A percentile compares a stretch with the other conserved stretches of the same genome.
Evolutionary conservation across 1,140 invertebrate species (phyloP).

Genomic region (Habropoda laboriosa): DNA sequence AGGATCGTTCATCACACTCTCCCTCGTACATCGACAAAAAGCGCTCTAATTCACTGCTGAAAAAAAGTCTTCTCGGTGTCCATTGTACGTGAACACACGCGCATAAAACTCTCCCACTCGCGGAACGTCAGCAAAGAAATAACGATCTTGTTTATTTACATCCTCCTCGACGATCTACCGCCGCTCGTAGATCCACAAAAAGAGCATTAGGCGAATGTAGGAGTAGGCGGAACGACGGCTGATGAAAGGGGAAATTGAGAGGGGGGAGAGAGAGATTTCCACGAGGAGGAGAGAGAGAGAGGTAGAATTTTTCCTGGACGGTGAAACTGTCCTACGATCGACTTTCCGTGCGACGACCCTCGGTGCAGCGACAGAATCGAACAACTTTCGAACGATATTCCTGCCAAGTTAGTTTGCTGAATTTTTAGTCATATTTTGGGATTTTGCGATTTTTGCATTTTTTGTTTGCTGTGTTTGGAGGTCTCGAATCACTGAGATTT

Average conservation of each 20-base stretch:
- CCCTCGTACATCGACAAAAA: too few relatives aligned
- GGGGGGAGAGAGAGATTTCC: slow-evolving; percentile 12
- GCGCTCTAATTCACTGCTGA: too few relatives aligned
- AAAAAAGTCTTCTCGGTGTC: too few relatives aligned
- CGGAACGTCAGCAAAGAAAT: neutral
- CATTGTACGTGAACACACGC: neutral
- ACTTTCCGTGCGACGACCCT: slow-evolving; percentile 63
- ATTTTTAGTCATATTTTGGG: too few relatives aligned
- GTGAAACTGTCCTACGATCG: slow-evolving; percentile 64
- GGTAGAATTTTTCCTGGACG: slow-evolving; percentile 56
- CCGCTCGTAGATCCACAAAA: slow-evolving; percentile 1
- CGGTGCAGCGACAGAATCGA: slow-evolving; percentile 6
- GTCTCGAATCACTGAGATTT: too few relatives aligned
- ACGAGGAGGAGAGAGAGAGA: slow-evolving; percentile 1
- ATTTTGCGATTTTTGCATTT: too few relatives aligned
- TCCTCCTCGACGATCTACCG: slow-evolving; percentile 14
- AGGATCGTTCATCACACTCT: too few relatives aligned
- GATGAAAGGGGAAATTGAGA: slow-evolving; percentile 52
- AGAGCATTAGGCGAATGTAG: slow-evolving; percentile 10
- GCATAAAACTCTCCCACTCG: neutral
- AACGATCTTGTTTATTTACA: slow-evolving; percentile 26
- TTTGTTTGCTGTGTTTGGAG: too few relatives aligned
- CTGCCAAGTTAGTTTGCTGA: too few relatives aligned
- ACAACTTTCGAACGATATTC: neutral
- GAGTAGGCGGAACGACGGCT: slow-evolving; percentile 23